These are phyloP conservation scores for Pelodytes ibericus DNA, from an alignment of 2,797 vertebrate genomes.

Conservation along the genomic window DNA sequence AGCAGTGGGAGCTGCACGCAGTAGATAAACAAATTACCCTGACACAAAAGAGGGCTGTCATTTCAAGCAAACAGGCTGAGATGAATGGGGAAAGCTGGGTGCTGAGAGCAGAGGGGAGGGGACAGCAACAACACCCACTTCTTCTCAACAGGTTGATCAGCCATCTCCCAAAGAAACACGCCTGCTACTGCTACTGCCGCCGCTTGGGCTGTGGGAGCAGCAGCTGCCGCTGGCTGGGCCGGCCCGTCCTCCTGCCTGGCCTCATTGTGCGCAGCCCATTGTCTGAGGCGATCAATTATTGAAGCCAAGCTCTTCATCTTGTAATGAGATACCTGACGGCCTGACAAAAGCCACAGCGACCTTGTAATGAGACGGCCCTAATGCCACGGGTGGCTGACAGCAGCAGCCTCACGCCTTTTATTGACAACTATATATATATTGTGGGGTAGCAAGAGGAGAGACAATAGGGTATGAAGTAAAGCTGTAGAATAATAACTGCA, in stretches of 20 bases:
- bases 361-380: slow-evolving; percentile 61
- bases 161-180: slow-evolving; percentile 62
- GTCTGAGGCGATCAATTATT: slow-evolving; percentile 69
- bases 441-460: too few relatives aligned
- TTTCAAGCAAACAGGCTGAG: slow-evolving; percentile 55
- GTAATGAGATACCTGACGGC: slow-evolving; percentile 65
- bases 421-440: too few relatives aligned
- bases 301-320: slow-evolving; percentile 63
- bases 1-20: slow-evolving; percentile 46
- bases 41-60: slow-evolving; percentile 58
- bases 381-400: slow-evolving; percentile 3
- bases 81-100: slow-evolving; percentile 52
- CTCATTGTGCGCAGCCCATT: slow-evolving; percentile 59
- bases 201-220: slow-evolving; percentile 53
- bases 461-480: too few relatives aligned
- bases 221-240: slow-evolving; percentile 59
- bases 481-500: too few relatives aligned
- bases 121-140: slow-evolving; percentile 25
- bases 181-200: slow-evolving; percentile 26
- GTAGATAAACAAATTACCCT: slow-evolving; percentile 59
- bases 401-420: neutral
- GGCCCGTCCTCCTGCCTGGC: slow-evolving; percentile 42
- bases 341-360: slow-evolving; percentile 61
- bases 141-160: slow-evolving; percentile 53
- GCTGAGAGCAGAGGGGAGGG: slow-evolving; percentile 28